These are phyloP conservation scores for Coreoperca whiteheadi DNA, from an alignment of 2,113 vertebrate species.

Conservation along the genomic window DNA sequence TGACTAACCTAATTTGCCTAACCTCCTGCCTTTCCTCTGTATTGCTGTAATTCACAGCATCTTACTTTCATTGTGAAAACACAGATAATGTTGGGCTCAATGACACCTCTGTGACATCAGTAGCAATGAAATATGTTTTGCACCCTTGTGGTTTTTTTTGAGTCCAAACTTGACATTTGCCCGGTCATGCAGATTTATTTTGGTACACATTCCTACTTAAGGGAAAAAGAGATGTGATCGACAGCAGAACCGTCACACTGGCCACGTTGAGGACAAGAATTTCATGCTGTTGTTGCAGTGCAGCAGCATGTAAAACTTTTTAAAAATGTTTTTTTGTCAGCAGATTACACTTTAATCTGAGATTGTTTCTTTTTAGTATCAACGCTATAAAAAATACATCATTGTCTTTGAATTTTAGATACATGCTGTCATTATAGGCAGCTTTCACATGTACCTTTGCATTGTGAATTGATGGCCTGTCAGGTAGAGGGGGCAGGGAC, in stretches of 20 bases:
- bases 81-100: background rate
- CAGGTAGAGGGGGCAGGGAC: constrained; percentile 16
- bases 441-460: background rate
- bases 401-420: background rate
- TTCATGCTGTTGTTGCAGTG: background rate
- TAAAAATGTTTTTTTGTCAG: background rate
- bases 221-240: background rate
- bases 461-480: constrained; percentile 32
- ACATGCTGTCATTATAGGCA: no score
- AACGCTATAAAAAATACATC: background rate
- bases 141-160: constrained; percentile 38
- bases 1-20: background rate
- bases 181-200: constrained; percentile 21
- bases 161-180: constrained; percentile 19
- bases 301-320: background rate
- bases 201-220: background rate
- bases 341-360: background rate
- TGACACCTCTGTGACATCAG: constrained; percentile 1
- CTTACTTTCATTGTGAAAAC: background rate
- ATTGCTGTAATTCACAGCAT: background rate
- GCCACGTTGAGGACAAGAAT: background rate
- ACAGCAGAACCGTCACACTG: no score
- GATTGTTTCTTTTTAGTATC: background rate
- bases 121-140: constrained; percentile 19
- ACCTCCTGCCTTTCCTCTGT: background rate